Evolutionary conservation across 2,113 vertebrate genomes (phyloP).

Genomic region (Coptodon bakossiorum): DNA sequence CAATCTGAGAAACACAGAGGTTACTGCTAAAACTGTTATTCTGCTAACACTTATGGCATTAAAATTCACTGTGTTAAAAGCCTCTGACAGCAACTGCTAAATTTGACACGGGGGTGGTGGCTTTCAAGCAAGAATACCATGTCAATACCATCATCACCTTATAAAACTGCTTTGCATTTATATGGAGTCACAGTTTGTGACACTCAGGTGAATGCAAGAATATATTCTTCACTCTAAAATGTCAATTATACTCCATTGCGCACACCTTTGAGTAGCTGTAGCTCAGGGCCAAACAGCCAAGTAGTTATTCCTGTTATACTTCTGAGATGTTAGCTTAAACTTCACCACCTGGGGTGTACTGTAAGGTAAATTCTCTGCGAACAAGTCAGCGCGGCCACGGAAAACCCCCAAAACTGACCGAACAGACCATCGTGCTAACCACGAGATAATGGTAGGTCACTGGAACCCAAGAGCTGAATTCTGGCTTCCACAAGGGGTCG

Average conservation of each 20-base stretch:
- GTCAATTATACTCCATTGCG: background rate
- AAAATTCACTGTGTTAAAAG: background rate
- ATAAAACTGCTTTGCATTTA: background rate
- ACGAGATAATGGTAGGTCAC: background rate
- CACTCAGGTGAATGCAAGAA: background rate
- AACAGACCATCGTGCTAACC: background rate
- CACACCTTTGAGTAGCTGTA: background rate
- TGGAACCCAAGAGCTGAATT: background rate
- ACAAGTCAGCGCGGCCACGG: fast-evolving
- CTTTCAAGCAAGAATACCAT: background rate
- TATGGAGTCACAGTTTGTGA: background rate
- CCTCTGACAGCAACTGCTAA: background rate
- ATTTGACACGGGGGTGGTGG: background rate
- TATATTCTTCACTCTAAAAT: background rate
- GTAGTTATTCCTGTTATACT: background rate
- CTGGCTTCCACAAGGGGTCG: background rate
- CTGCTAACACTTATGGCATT: background rate
- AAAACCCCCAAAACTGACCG: background rate
- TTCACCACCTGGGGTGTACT: background rate
- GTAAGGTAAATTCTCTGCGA: background rate
- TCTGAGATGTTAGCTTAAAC: background rate
- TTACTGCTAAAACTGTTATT: background rate
- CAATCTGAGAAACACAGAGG: background rate
- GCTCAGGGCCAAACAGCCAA: background rate
- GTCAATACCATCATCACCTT: background rate